Evolutionary conservation across 92 coral and sea anemone species (phyloP), one percentile per base, ranked within the genome.

Genomic region (Scolanthus callimorphus): DNA sequence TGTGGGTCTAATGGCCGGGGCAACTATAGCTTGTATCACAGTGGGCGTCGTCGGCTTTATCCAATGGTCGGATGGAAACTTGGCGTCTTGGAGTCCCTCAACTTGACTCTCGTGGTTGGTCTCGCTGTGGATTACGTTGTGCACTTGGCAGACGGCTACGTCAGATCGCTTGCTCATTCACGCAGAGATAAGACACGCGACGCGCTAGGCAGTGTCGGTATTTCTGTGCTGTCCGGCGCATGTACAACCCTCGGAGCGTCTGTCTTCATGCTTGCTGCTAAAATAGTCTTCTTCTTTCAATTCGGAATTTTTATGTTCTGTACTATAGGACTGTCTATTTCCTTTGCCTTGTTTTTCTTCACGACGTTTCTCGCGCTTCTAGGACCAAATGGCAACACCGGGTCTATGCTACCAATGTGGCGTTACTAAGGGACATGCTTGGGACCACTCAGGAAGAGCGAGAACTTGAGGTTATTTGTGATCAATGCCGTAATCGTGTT

Each of bases 41-140:
- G 90, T 85, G 31, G 85, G 96, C 22, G 96, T 91, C 1, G 96
- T 91, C 30, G 97, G 96, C 3, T 78, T 88, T n/a, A 81, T 88
- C 30, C 95, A 23, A 70, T 91, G 72, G 84, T 84, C 8, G 97
- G 97, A 26, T 91, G 97, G 97, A 88, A 90, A 57, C 88, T 90
- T 23, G 97, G 97, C 0, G 97, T 90, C 4, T 68, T 90, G 11
- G 97, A 90, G 70, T 86, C 95, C 29, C 88, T 90, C 17, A 90
- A 90, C 59, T 83, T 90, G 8, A 90, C 97, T 19, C 84, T 90
- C 46, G 97, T 90, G 3, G 97, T 90, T 25, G 97, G 97, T 19
- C 79, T 90, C 11, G 90, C 97, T 11, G 97, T 90, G 23, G 97
- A 90, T 34, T 90, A 90, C 58, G 97, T 90, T n/a, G 97, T 90